Conservation (phyloP, 92 coral and sea anemone species). For the Palythoa heliodiscus region DNA sequence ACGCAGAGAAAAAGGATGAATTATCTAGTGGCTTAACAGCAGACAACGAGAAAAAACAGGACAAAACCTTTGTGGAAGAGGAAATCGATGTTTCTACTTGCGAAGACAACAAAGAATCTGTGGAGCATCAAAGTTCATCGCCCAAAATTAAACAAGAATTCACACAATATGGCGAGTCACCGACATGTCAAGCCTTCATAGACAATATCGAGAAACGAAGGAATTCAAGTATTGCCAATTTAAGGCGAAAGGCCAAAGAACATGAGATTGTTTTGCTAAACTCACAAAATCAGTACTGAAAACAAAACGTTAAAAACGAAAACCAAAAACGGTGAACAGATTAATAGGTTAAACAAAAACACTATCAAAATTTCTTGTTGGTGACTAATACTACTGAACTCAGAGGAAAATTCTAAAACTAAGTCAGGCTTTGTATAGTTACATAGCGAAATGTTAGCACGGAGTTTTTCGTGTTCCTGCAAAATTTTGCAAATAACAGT, state of each 20-base stretch:
- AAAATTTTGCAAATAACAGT: neutral
- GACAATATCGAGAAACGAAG: slow-evolving; percentile 75
- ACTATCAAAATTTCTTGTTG: neutral
- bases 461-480: neutral
- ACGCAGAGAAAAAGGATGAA: slow-evolving; percentile 37
- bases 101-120: slow-evolving; percentile 22
- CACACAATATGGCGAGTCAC: slow-evolving; percentile 36
- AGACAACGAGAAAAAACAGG: slow-evolving; percentile 20
- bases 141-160: slow-evolving; percentile 61
- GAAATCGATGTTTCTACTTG: slow-evolving; percentile 6
- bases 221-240: slow-evolving; percentile 80
- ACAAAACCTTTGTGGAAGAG: slow-evolving; percentile 3
- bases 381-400: neutral
- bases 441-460: neutral
- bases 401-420: too few species aligned
- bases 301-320: neutral
- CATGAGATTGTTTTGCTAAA: slow-evolving; percentile 71
- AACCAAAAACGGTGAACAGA: neutral
- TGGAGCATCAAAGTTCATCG: slow-evolving; percentile 33
- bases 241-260: slow-evolving; percentile 81
- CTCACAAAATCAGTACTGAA: slow-evolving; percentile 28
- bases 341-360: neutral
- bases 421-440: too few species aligned
- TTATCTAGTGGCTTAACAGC: slow-evolving; percentile 9
- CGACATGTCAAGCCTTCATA: slow-evolving; percentile 29